These are phyloP conservation scores for Taenaris catops DNA, from an alignment of 2,888 invertebrate genomes.

Conservation along the genomic window DNA sequence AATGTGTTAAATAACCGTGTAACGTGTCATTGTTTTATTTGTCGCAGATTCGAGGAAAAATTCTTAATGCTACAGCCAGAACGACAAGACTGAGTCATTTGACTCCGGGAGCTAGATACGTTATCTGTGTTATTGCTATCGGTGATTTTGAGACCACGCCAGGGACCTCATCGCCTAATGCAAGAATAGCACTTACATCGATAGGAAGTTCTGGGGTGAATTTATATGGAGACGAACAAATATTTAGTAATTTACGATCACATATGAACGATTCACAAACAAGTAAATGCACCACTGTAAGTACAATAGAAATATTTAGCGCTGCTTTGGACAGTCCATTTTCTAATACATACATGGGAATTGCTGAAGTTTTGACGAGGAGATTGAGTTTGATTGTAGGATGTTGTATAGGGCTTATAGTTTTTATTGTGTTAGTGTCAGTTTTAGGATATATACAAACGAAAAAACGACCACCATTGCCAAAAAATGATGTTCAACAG, in stretches of 20 bases:
- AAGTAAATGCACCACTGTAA: slow-evolving; percentile 88
- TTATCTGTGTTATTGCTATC: slow-evolving; percentile 92
- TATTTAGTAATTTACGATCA: slow-evolving; percentile 57
- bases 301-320: slow-evolving; percentile 86
- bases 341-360: slow-evolving; percentile 84
- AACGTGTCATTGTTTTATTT: slow-evolving; percentile 16
- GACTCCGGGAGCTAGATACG: slow-evolving; percentile 89
- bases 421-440: slow-evolving; percentile 91
- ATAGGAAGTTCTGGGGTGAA: slow-evolving; percentile 49
- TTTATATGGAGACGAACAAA: slow-evolving; percentile 81
- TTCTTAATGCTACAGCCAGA: slow-evolving; percentile 85
- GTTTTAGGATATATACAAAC: slow-evolving; percentile 91
- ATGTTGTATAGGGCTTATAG: slow-evolving; percentile 91
- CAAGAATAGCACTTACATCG: slow-evolving; percentile 64
- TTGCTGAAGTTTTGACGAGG: slow-evolving; percentile 88
- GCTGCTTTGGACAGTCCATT: slow-evolving; percentile 77
- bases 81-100: slow-evolving; percentile 87
- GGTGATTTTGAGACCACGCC: slow-evolving; percentile 82
- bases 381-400: slow-evolving; percentile 92
- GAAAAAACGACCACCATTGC: slow-evolving; percentile 88
- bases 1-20: slow-evolving; percentile 19
- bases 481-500: slow-evolving; percentile 84
- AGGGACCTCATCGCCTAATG: slow-evolving; percentile 66
- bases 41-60: slow-evolving; percentile 86
- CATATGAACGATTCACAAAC: slow-evolving; percentile 83